These are phyloP conservation scores for Holothuria glaberrima DNA, from an alignment of 35 echinoderm and acorn worm species.

Conservation along the genomic window DNA sequence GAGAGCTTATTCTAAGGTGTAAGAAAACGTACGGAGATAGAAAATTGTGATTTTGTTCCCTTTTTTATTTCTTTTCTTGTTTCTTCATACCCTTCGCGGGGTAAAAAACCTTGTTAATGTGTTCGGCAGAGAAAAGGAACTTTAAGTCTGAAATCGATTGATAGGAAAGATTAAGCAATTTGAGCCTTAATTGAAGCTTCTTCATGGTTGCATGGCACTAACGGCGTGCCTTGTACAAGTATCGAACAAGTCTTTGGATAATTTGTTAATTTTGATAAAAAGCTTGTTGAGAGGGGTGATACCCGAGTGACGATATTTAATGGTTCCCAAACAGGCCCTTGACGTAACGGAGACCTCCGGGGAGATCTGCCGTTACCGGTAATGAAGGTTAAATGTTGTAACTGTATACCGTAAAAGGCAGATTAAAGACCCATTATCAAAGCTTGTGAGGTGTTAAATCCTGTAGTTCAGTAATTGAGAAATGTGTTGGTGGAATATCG, in stretches of 20 bases:
- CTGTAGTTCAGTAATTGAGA: slow-evolving; percentile 1
- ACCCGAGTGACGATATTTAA: slow-evolving; percentile 35
- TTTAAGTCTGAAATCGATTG: slow-evolving; percentile 39
- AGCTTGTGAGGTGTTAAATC: background rate
- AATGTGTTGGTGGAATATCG: slow-evolving; percentile 21
- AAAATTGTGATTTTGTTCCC: slow-evolving; percentile 52
- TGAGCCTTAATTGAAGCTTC: slow-evolving; percentile 35
- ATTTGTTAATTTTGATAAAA: slow-evolving; percentile 57
- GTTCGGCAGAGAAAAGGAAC: slow-evolving; percentile 23
- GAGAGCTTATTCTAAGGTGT: slow-evolving; percentile 39
- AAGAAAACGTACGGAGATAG: slow-evolving; percentile 34
- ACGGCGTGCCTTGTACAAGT: slow-evolving; percentile 24
- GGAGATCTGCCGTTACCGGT: slow-evolving; percentile 37
- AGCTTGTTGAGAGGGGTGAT: slow-evolving; percentile 28
- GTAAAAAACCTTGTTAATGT: slow-evolving; percentile 47
- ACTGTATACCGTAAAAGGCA: slow-evolving; percentile 31
- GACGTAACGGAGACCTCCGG: slow-evolving; percentile 38
- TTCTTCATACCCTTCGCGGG: background rate
- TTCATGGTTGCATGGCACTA: slow-evolving; percentile 21
- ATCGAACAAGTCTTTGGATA: slow-evolving; percentile 35
- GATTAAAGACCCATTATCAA: slow-evolving; percentile 49
- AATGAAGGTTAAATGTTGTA: slow-evolving; percentile 51
- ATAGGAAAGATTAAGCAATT: slow-evolving; percentile 43
- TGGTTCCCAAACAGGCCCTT: slow-evolving; percentile 40
- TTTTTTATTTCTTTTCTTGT: slow-evolving; percentile 32